These are phyloP conservation scores for Ceratothoa steindachneri DNA, from an alignment of 2,888 invertebrate species.

Conservation along the genomic window DNA sequence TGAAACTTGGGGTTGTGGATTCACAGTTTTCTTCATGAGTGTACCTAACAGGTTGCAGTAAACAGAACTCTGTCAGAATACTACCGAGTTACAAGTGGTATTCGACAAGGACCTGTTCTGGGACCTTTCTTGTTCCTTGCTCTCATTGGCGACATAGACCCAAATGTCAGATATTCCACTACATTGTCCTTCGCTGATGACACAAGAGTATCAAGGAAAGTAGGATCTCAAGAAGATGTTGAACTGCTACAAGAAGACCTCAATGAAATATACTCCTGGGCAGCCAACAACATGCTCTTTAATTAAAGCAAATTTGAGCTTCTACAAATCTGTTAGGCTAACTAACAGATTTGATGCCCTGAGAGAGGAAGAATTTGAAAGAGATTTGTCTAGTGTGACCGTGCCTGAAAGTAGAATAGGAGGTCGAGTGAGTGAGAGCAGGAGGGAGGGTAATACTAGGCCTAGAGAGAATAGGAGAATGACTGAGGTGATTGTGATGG, in stretches of 20 bases:
- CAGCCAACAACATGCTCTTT: too few relatives aligned
- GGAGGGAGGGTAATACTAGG: too few relatives aligned
- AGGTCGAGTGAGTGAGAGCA: too few relatives aligned
- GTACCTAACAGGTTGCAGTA: slow-evolving; percentile 6
- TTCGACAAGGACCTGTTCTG: slow-evolving; percentile 15
- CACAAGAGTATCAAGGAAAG: neutral
- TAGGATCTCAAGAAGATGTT: neutral
- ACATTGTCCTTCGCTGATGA: slow-evolving; percentile 16
- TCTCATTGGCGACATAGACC: slow-evolving; percentile 11
- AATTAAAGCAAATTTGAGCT: too few relatives aligned
- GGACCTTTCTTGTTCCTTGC: slow-evolving; percentile 7
- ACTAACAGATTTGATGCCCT: too few relatives aligned
- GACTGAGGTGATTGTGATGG: too few relatives aligned
- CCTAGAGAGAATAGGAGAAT: too few relatives aligned
- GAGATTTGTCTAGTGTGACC: too few relatives aligned
- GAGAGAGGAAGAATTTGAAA: too few relatives aligned
- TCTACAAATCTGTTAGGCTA: too few relatives aligned
- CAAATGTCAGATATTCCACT: neutral
- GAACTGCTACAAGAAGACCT: slow-evolving; percentile 2
- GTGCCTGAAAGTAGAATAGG: too few relatives aligned
- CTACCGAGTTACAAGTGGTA: neutral
- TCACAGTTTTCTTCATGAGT: neutral
- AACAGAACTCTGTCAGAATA: neutral
- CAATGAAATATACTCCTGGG: too few relatives aligned
- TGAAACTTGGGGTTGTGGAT: neutral